These are phyloP conservation scores for Pocillopora grandis DNA, from an alignment of 92 coral and sea anemone genomes.

Conservation along the genomic window DNA sequence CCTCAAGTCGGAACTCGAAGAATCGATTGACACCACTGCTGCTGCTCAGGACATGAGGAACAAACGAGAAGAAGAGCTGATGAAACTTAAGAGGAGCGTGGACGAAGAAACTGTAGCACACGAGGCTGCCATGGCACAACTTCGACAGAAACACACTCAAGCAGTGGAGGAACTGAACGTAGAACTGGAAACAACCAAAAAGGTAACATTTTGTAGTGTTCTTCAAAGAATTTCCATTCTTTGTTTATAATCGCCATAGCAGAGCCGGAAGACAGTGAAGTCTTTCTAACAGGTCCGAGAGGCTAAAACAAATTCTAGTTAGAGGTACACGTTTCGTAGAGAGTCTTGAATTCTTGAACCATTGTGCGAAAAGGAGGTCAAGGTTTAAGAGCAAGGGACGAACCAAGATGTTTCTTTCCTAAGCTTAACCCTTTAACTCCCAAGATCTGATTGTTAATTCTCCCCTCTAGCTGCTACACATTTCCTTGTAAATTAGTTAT, in stretches of 20 bases:
- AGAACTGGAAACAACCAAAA: slow-evolving; percentile 83
- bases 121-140: slow-evolving; percentile 92
- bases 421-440: too few relatives aligned
- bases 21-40: slow-evolving; percentile 93
- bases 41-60: slow-evolving; percentile 86
- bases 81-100: slow-evolving; percentile 84
- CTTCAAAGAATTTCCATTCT: background rate
- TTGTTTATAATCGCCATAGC: background rate
- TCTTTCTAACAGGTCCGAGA: too few relatives aligned
- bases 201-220: slow-evolving; percentile 52
- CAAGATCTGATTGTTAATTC: too few relatives aligned
- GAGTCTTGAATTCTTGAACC: too few relatives aligned
- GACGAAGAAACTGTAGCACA: slow-evolving; percentile 85
- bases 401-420: too few relatives aligned
- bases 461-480: too few relatives aligned
- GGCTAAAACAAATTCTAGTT: too few relatives aligned
- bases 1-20: slow-evolving; percentile 90
- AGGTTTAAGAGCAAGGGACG: too few relatives aligned
- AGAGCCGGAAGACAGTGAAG: background rate
- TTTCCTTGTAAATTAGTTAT: too few relatives aligned
- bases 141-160: slow-evolving; percentile 89
- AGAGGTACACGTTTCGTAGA: too few relatives aligned
- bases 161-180: slow-evolving; percentile 84
- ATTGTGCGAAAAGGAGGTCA: too few relatives aligned
- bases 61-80: slow-evolving; percentile 84